Base-by-base conservation (phyloP, 35 echinoderm and acorn worm species). In the Heliocidaris erythrogramma region DNA sequence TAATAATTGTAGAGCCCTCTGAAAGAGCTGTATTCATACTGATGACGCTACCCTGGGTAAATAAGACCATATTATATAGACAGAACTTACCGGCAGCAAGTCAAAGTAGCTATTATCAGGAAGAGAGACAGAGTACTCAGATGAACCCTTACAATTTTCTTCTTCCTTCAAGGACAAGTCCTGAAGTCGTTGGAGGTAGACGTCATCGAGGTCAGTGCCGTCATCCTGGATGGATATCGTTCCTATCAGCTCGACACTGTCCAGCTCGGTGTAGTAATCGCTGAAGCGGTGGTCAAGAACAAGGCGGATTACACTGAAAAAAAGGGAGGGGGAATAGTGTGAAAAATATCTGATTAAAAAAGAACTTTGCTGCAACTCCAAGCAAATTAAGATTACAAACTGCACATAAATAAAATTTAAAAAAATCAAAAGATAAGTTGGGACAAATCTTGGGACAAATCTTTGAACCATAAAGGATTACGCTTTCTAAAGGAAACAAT, bases 211-310 rank as follows among this genome's bases (percentile, higher is more conserved):
- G 85, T 98, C 97, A 92, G 97, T 97, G 47, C 97, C 97, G 59
- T 95, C 94, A 49, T 98, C 95, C 16, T 98, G 52, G 6, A 94
- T 30, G 29, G 14, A 49, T 18, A 50, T 92, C 30, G 90, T 95
- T 30, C 97, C 97, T 92, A 96, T 69, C 17, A 98, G 87, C 86
- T 98, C 96, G 30, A 98, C 85, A 7, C 96, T 95, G 94, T 98
- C 97, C 1, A 98, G 85, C 52, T 98, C 97, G 42, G 95, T 95
- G 95, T 98, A 98, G 95, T 98, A 98, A 9, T 96, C 86, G 53
- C 95, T 87, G 60, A 94, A 94, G 65, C 91, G 94, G 47, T 96
- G 96, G 86, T 98, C 61, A 78, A 98, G 59, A 2, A 97, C 94
- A 12, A 98, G 95, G 14, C 97, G 88, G 60, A 98, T 96, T 24